Conservation (phyloP, 2,113 vertebrate genomes). For the Hypanus sabinus region DNA sequence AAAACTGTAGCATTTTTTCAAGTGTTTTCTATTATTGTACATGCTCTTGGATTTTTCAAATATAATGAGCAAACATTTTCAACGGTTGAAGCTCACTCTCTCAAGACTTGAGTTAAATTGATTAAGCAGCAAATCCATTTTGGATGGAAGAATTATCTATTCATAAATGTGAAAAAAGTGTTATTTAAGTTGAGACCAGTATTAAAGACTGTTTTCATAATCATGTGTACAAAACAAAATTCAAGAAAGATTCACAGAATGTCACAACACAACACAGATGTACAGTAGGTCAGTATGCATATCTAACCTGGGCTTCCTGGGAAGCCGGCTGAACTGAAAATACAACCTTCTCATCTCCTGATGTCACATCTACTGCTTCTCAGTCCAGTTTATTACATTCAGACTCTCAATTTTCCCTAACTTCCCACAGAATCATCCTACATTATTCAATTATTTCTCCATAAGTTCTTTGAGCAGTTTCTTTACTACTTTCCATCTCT, state of each 20-base stretch:
- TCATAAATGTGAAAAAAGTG: neutral
- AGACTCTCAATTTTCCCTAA: neutral
- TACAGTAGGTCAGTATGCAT: neutral
- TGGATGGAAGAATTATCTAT: neutral
- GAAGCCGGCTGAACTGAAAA: neutral
- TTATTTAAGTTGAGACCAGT: neutral
- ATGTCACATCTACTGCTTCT: neutral
- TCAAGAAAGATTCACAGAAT: neutral
- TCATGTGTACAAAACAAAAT: neutral
- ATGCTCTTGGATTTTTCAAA: neutral
- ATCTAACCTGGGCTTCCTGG: neutral
- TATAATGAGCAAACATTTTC: neutral
- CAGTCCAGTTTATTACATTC: neutral
- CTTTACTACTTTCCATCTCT: neutral
- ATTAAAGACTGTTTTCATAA: neutral
- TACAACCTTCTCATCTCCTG: neutral
- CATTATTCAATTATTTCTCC: neutral
- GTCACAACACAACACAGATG: neutral
- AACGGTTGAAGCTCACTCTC: neutral
- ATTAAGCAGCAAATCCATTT: conserved; percentile 8
- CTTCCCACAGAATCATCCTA: neutral
- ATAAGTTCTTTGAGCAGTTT: neutral
- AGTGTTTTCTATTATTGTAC: neutral
- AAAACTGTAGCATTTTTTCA: neutral
- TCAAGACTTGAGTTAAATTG: neutral